Conservation (phyloP, 1,140 invertebrate species). For the Chionoecetes opilio region DNA sequence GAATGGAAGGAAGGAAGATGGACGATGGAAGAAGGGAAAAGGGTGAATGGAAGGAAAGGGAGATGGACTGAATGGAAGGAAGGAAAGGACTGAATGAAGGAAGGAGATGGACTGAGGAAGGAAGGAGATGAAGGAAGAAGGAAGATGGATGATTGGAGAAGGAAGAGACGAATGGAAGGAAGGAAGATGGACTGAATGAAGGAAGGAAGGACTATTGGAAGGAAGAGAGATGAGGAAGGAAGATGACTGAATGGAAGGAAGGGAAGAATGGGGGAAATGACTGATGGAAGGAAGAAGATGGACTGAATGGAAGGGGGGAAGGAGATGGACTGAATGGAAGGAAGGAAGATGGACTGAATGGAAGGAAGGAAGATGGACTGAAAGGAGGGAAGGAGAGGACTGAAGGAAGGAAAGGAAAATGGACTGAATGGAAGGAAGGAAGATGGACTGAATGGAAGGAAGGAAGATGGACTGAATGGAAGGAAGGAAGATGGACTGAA, state of each 20-base stretch:
- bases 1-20: too few species aligned
- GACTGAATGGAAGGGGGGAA: background rate
- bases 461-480: background rate
- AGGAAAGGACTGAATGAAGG: too few species aligned
- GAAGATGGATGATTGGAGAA: background rate
- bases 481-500: background rate
- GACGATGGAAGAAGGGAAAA: background rate
- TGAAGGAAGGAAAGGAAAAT: too few species aligned
- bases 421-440: background rate
- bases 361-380: background rate
- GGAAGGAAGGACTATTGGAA: too few species aligned
- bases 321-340: conserved; percentile 51
- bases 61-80: too few species aligned
- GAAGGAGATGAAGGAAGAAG: background rate
- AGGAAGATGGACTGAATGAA: too few species aligned
- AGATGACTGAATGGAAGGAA: background rate
- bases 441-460: conserved; percentile 30
- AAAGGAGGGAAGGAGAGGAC: too few species aligned
- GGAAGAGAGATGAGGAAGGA: background rate
- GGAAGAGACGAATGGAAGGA: too few species aligned
- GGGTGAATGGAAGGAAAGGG: background rate
- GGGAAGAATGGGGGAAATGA: background rate
- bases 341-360: conserved; percentile 43
- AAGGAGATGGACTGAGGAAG: too few species aligned
- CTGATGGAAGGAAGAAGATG: conserved; percentile 50